A percentile compares a stretch with the other conserved stretches of the same genome.
Evolutionary conservation across 2,888 invertebrate species (phyloP).

Genomic region (Heliconius hortense): DNA sequence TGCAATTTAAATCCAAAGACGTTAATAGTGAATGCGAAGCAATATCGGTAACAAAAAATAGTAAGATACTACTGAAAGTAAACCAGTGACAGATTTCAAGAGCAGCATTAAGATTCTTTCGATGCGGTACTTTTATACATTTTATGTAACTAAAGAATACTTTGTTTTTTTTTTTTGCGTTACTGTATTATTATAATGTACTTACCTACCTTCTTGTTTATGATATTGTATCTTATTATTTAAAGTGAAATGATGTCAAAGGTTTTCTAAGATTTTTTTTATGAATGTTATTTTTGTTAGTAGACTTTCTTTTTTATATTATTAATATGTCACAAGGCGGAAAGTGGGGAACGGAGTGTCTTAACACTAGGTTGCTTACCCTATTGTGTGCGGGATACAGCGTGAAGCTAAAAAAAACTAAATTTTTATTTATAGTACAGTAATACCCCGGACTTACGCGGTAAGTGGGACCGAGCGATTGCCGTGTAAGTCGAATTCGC

Average conservation of each 20-base stretch:
- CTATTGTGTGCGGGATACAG: too few relatives aligned
- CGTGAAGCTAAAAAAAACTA: too few relatives aligned
- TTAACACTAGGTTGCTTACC: too few relatives aligned
- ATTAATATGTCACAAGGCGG: background rate
- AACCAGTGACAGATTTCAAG: slow-evolving; percentile 2
- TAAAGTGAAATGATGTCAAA: background rate
- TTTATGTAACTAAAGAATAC: slow-evolving; percentile 3
- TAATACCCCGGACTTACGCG: too few relatives aligned
- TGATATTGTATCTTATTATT: background rate
- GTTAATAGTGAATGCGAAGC: slow-evolving; percentile 12
- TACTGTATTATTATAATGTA: background rate
- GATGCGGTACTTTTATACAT: background rate
- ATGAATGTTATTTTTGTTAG: background rate
- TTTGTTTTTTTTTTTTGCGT: background rate
- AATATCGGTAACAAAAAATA: slow-evolving; percentile 24
- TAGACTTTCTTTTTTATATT: background rate
- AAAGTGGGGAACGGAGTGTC: too few relatives aligned
- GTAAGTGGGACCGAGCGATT: too few relatives aligned
- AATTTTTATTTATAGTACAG: too few relatives aligned
- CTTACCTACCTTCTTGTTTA: background rate
- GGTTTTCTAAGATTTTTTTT: background rate
- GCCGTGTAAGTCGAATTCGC: too few relatives aligned
- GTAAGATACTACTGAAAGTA: background rate
- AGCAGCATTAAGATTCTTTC: background rate
- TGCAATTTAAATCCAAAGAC: slow-evolving; percentile 11